Conservation (phyloP, 1,140 invertebrate genomes). For the Trichonephila inaurata region DNA sequence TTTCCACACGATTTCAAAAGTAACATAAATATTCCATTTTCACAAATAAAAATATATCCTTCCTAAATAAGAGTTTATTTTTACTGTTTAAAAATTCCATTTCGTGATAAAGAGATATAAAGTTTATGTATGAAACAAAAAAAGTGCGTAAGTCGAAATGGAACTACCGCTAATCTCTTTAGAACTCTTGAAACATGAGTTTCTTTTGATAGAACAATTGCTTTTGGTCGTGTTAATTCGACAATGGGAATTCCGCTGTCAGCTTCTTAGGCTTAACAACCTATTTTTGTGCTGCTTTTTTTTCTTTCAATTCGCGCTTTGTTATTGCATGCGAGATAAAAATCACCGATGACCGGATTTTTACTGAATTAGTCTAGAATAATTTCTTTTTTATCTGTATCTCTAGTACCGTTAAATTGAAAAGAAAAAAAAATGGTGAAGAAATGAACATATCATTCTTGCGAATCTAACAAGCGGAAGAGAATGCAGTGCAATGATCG, state of each 20-base stretch:
- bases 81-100: too few species aligned
- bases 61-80: too few species aligned
- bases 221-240: background rate
- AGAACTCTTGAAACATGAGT: too few species aligned
- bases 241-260: background rate
- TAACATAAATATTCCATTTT: too few species aligned
- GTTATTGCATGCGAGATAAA: background rate
- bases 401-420: background rate
- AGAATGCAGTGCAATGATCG: background rate
- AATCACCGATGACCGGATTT: slow-evolving; percentile 13
- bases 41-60: too few species aligned
- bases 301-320: background rate
- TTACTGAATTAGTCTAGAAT: background rate
- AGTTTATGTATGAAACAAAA: too few species aligned
- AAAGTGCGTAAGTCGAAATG: too few species aligned
- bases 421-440: background rate
- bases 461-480: slow-evolving; percentile 26
- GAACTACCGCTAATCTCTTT: too few species aligned
- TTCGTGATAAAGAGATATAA: too few species aligned
- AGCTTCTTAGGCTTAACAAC: background rate
- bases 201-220: background rate
- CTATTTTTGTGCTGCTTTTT: background rate
- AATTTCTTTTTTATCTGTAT: background rate
- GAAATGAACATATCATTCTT: background rate
- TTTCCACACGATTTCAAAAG: too few species aligned